These are phyloP conservation scores for Prinia subflava DNA, from an alignment of 2,113 vertebrate species.

Conservation along the genomic window DNA sequence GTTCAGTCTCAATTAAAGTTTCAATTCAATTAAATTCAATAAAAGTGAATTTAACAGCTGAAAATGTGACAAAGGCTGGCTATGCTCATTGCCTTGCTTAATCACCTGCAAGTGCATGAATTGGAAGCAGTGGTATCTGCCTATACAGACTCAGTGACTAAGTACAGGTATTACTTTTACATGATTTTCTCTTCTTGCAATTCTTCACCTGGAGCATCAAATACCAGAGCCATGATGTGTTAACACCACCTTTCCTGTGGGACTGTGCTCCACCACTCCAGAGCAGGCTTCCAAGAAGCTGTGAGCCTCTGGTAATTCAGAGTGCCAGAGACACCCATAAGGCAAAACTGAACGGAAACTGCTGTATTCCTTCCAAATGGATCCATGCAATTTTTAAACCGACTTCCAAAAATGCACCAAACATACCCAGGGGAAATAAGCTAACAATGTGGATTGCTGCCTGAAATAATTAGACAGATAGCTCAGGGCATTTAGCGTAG, in stretches of 20 bases:
- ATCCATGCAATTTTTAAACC: not conserved
- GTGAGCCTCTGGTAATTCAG: not conserved
- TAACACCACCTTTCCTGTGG: constrained; percentile 21
- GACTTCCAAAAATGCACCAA: not conserved
- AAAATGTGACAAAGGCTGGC: not conserved
- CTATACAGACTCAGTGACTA: not conserved
- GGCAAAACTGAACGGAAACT: not conserved
- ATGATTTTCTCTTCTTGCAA: not conserved
- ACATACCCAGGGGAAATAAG: not conserved
- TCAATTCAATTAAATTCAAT: too few relatives aligned
- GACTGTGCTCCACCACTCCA: not conserved
- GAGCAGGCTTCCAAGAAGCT: not conserved
- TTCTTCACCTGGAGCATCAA: not conserved
- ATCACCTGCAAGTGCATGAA: not conserved
- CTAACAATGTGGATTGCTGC: not conserved
- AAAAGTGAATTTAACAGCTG: not conserved
- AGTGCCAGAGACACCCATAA: not conserved
- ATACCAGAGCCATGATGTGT: constrained; percentile 24
- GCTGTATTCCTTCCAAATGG: not conserved
- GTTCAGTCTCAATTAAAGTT: not conserved
- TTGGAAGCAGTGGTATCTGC: not conserved
- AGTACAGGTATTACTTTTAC: not conserved
- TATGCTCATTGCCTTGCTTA: not conserved
- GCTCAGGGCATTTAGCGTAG: not conserved
- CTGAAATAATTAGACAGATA: constrained; percentile 14